These are phyloP conservation scores for Helicoverpa assulta DNA, from an alignment of 2,888 invertebrate species.

Conservation along the genomic window DNA sequence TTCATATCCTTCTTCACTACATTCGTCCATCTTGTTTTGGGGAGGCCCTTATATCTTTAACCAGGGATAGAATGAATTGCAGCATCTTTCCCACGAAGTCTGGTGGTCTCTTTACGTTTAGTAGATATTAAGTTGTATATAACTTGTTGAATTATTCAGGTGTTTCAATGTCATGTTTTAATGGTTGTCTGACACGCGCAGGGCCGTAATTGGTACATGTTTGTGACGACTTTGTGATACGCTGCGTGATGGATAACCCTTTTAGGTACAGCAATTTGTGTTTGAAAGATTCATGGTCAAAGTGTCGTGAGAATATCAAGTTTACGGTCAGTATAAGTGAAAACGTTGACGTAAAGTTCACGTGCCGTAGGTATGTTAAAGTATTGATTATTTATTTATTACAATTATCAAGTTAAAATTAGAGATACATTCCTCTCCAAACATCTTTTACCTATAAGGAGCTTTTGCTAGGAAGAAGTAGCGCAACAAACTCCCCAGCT, in stretches of 20 bases:
- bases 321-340: constrained; percentile 30
- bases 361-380: background rate
- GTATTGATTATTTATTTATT: background rate
- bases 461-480: background rate
- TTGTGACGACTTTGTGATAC: constrained; percentile 32
- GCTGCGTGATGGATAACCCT: constrained; percentile 43
- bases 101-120: too few species aligned
- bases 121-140: constrained; percentile 24
- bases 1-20: too few species aligned
- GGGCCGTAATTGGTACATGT: constrained; percentile 46
- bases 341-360: background rate
- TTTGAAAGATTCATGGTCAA: constrained; percentile 47
- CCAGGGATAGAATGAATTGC: too few species aligned
- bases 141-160: constrained; percentile 31
- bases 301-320: constrained; percentile 29
- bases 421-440: background rate
- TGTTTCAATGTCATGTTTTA: constrained; percentile 45
- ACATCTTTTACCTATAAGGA: background rate
- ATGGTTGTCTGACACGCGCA: constrained; percentile 51
- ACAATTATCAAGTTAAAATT: too few species aligned
- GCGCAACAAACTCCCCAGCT: background rate
- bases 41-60: too few species aligned
- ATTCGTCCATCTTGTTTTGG: too few species aligned
- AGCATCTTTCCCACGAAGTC: too few species aligned
- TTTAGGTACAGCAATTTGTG: constrained; percentile 30